phyloP scores from a whole-genome alignment of 2,797 vertebrate genomes.

The Jordanella pulchra region DNA sequence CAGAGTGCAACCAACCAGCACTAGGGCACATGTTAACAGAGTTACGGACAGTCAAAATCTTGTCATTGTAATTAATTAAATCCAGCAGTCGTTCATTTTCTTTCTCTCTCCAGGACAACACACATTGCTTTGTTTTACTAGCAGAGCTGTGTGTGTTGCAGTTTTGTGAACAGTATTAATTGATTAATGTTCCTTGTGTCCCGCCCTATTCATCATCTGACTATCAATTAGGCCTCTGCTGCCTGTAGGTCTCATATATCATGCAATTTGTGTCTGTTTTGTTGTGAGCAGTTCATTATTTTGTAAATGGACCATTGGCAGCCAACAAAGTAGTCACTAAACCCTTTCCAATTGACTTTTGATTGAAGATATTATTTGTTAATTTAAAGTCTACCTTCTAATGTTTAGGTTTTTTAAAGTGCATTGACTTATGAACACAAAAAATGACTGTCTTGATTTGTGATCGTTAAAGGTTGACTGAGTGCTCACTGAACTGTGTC shows the following conservation, averaged over 20 bases:
- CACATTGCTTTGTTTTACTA: slow-evolving; percentile 32
- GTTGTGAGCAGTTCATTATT: slow-evolving; percentile 67
- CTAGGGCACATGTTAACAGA: slow-evolving; percentile 41
- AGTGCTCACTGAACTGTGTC: slow-evolving; percentile 39
- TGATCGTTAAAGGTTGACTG: slow-evolving; percentile 32
- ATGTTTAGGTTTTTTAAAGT: slow-evolving; percentile 31
- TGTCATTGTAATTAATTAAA: slow-evolving; percentile 54
- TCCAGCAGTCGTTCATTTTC: slow-evolving; percentile 43
- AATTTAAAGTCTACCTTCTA: slow-evolving; percentile 30
- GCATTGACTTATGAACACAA: slow-evolving; percentile 40
- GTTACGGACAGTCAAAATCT: slow-evolving; percentile 38
- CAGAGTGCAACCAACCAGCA: slow-evolving; percentile 44
- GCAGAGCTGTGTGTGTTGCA: slow-evolving; percentile 13
- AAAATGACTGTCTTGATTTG: slow-evolving; percentile 34
- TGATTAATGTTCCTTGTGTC: slow-evolving; percentile 54
- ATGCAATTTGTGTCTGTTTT: slow-evolving; percentile 68
- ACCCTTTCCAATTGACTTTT: slow-evolving; percentile 63
- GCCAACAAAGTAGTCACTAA: slow-evolving; percentile 59
- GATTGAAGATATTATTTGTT: slow-evolving; percentile 58
- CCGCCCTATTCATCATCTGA: slow-evolving; percentile 62
- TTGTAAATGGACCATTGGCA: slow-evolving; percentile 60
- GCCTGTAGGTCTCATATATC: slow-evolving; percentile 59
- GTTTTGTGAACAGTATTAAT: slow-evolving; percentile 45
- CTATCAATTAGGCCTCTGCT: slow-evolving; percentile 59
- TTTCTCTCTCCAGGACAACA: slow-evolving; percentile 9